These are phyloP conservation scores for Eilema caniola DNA, from an alignment of 2,888 invertebrate genomes.

Conservation along the genomic window DNA sequence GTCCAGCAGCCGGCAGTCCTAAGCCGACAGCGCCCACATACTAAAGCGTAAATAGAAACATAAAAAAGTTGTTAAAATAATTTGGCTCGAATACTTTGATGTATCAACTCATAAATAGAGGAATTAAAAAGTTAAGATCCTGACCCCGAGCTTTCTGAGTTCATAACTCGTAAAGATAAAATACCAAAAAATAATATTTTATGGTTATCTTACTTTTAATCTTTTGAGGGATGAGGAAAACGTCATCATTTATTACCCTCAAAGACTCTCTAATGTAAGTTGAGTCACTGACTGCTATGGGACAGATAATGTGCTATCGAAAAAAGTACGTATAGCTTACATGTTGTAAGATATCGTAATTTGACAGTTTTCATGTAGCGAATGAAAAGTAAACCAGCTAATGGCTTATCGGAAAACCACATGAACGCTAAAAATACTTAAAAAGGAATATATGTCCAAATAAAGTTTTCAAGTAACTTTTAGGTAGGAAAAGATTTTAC, in stretches of 20 bases:
- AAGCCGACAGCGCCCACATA: too few species aligned
- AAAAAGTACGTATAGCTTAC: too few species aligned
- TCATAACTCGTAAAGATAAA: constrained; percentile 25
- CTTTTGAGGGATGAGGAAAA: constrained; percentile 5
- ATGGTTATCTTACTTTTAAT: constrained; percentile 14
- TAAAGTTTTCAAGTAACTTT: too few species aligned
- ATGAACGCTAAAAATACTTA: too few species aligned
- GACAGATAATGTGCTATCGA: not conserved
- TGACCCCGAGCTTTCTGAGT: not conserved
- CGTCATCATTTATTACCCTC: constrained; percentile 1
- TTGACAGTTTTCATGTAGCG: too few species aligned
- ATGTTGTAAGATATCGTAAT: too few species aligned
- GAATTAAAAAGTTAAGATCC: not conserved
- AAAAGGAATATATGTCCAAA: too few species aligned
- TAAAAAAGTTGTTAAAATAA: not conserved
- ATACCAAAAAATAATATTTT: constrained; percentile 21
- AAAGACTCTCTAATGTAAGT: not conserved
- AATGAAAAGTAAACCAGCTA: too few species aligned
- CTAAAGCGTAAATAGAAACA: too few species aligned
- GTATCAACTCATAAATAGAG: not conserved
- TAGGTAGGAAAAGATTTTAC: too few species aligned
- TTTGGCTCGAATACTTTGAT: not conserved
- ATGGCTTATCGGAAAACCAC: too few species aligned
- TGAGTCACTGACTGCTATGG: not conserved
- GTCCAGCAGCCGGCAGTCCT: too few species aligned